Base-by-base conservation (phyloP, 2,888 invertebrate species). In the Nysson spinosus region DNA sequence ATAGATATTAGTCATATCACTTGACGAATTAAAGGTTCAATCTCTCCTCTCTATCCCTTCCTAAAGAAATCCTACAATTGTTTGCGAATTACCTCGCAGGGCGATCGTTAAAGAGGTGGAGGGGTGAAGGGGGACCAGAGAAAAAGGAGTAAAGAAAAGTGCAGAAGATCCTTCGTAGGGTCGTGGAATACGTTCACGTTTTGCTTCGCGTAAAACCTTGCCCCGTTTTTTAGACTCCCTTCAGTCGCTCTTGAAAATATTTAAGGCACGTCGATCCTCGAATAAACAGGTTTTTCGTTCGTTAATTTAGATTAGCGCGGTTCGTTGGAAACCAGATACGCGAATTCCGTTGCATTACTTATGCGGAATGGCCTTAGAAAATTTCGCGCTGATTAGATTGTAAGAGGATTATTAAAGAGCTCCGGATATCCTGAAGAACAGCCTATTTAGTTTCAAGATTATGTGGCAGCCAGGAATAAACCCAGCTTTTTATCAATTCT, bases 251-350 rank as follows among this genome's bases (percentile, higher is more conserved):
- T 52, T 43, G 43, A 20, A 44, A 57, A 58, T 52, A 52, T 42
- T 52, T 52, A 52, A 58, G 52, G 44, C 43, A 37, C 44, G 43
- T 30, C 52, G 58, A 58, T 58, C 58, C 52, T 28, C 32, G n/a
- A 12, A 24, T 7, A 19, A 58, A 58, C 58, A 54, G 58, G 58
- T 58, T 58, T n/a, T 58, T 52, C 44, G 52, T 52, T 39, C 30
- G 24, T 58, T 39, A 58, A 39, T 52, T 52, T 44, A 54, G 44
- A 58, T 52, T 17, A 39, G 30, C 34, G 32, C 7, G 20, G n/a
- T 19, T 20, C 37, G 20, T 19, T 19, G 34, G 35, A 34, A 32
- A 35, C 19, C 19, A 39, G 24, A n/a, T 32, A 12, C 35, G 2
- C 34, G 17, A 11, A 4, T 20, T 28, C n/a, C n/a, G n/a, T n/a